These are phyloP conservation scores for Macaria liturata DNA, from an alignment of 2,888 invertebrate genomes.

Conservation along the genomic window DNA sequence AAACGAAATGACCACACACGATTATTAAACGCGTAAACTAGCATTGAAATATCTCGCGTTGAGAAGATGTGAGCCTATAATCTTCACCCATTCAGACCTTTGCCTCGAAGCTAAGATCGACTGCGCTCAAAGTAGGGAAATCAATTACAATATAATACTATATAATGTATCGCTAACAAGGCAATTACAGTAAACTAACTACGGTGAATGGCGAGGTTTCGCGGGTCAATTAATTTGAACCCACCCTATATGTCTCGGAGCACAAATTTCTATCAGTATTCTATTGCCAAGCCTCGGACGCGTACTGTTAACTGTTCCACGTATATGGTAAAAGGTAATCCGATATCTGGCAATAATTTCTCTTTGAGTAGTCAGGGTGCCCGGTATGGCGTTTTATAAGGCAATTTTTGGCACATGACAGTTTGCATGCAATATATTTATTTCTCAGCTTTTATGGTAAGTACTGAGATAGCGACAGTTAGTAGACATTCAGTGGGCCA, in stretches of 20 bases:
- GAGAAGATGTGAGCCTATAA: slow-evolving; percentile 9
- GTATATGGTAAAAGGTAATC: slow-evolving; percentile 36
- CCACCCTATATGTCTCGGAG: slow-evolving; percentile 37
- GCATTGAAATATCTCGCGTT: slow-evolving; percentile 4
- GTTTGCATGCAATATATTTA: background rate
- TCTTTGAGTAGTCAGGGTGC: slow-evolving; percentile 22
- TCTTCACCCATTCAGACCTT: slow-evolving; percentile 19
- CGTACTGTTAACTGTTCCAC: slow-evolving; percentile 36
- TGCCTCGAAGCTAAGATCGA: slow-evolving; percentile 13
- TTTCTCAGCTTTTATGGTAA: slow-evolving; percentile 1
- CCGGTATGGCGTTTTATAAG: slow-evolving; percentile 32
- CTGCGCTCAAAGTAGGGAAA: slow-evolving; percentile 20
- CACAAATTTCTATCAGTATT: slow-evolving; percentile 38
- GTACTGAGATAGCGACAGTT: no score
- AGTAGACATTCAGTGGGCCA: background rate
- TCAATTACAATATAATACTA: slow-evolving; percentile 28
- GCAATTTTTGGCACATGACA: slow-evolving; percentile 24
- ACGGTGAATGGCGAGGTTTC: slow-evolving; percentile 34
- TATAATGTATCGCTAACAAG: slow-evolving; percentile 37
- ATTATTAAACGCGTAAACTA: background rate
- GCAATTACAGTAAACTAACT: slow-evolving; percentile 35
- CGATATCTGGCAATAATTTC: slow-evolving; percentile 36
- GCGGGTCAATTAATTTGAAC: slow-evolving; percentile 41
- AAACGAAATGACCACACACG: background rate
- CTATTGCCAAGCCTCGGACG: slow-evolving; percentile 34